A percentile compares a stretch with the other conserved stretches of the same genome.
Conservation (phyloP, 2,888 invertebrate genomes). For the Dryomyza anilis region DNA sequence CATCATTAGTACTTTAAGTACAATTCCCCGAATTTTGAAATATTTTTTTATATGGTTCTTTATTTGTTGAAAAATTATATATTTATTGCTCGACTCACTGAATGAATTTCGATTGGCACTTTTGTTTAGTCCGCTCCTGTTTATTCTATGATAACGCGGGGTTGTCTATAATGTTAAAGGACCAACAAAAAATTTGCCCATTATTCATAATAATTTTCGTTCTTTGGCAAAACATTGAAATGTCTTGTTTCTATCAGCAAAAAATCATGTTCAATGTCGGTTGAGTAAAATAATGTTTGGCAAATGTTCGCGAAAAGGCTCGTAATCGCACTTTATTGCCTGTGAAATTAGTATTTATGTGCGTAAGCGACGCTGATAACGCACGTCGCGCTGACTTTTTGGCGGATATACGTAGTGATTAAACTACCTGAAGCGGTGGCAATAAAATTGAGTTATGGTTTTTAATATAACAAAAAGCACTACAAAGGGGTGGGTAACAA, state of each 20-base stretch:
- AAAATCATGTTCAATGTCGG: slow-evolving; percentile 26
- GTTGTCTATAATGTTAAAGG: slow-evolving; percentile 17
- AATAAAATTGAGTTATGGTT: slow-evolving; percentile 59
- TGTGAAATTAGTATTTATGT: slow-evolving; percentile 62
- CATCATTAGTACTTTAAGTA: too few relatives aligned
- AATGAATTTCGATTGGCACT: too few relatives aligned
- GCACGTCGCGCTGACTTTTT: slow-evolving; percentile 13
- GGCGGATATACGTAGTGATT: slow-evolving; percentile 55
- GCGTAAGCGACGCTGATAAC: slow-evolving; percentile 33
- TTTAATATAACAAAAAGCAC: slow-evolving; percentile 39
- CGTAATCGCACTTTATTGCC: slow-evolving; percentile 58
- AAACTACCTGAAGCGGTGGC: slow-evolving; percentile 57
- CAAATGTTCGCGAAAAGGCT: slow-evolving; percentile 42
- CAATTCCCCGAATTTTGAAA: too few relatives aligned
- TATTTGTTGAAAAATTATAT: too few relatives aligned
- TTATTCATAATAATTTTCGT: slow-evolving; percentile 25
- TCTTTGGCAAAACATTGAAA: slow-evolving; percentile 30
- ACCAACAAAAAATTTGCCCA: background rate
- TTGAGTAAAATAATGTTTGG: too few relatives aligned
- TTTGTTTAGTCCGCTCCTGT: too few relatives aligned
- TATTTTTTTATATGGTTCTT: too few relatives aligned
- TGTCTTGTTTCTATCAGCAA: slow-evolving; percentile 29
- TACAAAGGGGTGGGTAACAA: too few relatives aligned
- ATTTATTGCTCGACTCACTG: too few relatives aligned
- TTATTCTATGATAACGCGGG: too few relatives aligned